Conservation (phyloP, 2,888 invertebrate genomes). For the Bhutanitis thaidina region DNA sequence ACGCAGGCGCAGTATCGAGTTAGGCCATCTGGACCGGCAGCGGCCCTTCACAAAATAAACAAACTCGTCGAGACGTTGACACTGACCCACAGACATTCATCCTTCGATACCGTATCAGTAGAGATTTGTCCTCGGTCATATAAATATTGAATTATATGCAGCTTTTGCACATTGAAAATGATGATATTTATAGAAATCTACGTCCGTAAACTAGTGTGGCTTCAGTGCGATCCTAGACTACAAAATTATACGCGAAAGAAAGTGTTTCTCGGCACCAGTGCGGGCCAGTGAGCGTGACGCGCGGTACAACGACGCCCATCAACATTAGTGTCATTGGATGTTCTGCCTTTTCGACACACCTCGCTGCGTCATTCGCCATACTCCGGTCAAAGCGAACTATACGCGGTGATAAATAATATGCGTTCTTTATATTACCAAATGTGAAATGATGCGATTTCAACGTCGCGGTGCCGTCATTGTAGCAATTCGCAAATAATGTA, state of each 20-base stretch:
- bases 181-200: not conserved
- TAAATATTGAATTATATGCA: not conserved
- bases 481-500: conserved; percentile 11
- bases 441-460: conserved; percentile 1
- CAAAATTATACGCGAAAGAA: conserved; percentile 69
- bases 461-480: not conserved
- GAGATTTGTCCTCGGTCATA: conserved; percentile 3
- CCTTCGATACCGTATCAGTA: conserved; percentile 27
- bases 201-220: conserved; percentile 5
- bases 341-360: conserved; percentile 64
- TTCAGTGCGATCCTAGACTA: conserved; percentile 28
- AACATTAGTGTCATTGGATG: conserved; percentile 51
- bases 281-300: conserved; percentile 58
- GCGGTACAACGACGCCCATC: conserved; percentile 50
- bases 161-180: not conserved
- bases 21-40: conserved; percentile 42
- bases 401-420: conserved; percentile 4
- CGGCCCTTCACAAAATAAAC: conserved; percentile 63
- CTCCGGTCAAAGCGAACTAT: conserved; percentile 33
- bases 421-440: not conserved
- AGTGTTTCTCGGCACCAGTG: conserved; percentile 50
- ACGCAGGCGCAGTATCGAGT: conserved; percentile 59
- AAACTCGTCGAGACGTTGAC: conserved; percentile 56
- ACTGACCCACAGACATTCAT: conserved; percentile 49
- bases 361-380: conserved; percentile 53